phyloP scores from a whole-genome alignment of 2,888 invertebrate genomes.

The Volucella inanis region DNA sequence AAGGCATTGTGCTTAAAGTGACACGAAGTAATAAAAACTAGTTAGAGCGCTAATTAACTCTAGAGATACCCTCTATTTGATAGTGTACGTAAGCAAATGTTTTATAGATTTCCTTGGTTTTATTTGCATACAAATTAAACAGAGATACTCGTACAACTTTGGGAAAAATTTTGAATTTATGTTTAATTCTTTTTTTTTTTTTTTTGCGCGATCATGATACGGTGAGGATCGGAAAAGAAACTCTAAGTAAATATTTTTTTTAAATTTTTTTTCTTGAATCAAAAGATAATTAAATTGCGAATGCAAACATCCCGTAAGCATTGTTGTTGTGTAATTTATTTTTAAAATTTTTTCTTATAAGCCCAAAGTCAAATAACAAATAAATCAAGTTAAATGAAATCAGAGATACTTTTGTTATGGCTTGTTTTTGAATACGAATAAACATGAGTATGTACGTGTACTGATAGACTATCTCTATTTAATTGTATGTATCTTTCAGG shows the following conservation, averaged over 20 bases:
- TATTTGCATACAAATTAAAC: not conserved
- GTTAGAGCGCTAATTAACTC: slow-evolving; percentile 60
- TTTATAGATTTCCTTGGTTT: not conserved
- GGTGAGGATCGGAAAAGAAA: slow-evolving; percentile 14
- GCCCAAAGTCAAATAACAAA: slow-evolving; percentile 5
- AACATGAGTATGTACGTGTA: not conserved
- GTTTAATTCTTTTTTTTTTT: slow-evolving; percentile 4
- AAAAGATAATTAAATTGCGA: slow-evolving; percentile 36
- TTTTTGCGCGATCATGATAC: slow-evolving; percentile 60
- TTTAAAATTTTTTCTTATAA: slow-evolving; percentile 24
- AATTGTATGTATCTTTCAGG: slow-evolving; percentile 26
- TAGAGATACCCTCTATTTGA: slow-evolving; percentile 37
- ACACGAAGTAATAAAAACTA: slow-evolving; percentile 41
- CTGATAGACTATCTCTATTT: not conserved
- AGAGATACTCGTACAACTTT: not conserved
- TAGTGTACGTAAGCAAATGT: not conserved
- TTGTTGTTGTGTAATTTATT: slow-evolving; percentile 47
- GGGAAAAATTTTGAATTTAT: slow-evolving; percentile 28
- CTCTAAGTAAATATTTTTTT: not conserved
- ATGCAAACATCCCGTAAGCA: slow-evolving; percentile 9
- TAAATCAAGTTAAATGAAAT: slow-evolving; percentile 49
- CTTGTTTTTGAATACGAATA: not conserved
- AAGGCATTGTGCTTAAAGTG: slow-evolving; percentile 11
- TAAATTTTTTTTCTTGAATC: not conserved
- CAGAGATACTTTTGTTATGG: slow-evolving; percentile 33